phyloP scores from a whole-genome alignment of 2,113 vertebrate genomes.

The Indicator maculatus region DNA sequence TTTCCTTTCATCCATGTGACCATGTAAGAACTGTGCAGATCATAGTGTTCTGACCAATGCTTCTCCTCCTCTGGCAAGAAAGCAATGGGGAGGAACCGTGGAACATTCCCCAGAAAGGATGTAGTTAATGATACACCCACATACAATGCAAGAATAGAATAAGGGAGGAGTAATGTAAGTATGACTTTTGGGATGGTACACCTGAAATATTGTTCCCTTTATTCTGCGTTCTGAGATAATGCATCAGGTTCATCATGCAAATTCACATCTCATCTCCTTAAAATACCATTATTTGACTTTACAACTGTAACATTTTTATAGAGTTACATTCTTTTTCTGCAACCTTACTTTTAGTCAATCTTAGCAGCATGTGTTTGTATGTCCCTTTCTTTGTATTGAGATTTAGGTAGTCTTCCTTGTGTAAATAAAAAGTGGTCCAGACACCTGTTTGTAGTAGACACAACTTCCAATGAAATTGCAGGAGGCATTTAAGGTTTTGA shows the following conservation, averaged over 20 bases:
- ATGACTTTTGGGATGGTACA: constrained; percentile 37
- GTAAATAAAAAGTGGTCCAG: background rate
- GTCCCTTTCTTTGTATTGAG: background rate
- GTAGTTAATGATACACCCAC: constrained; percentile 59
- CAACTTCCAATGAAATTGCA: background rate
- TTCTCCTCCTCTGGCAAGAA: constrained; percentile 63
- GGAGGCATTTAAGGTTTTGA: background rate
- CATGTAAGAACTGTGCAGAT: constrained; percentile 60
- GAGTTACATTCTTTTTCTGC: background rate
- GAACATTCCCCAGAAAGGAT: constrained; percentile 50
- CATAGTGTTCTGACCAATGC: constrained; percentile 54
- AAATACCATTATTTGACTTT: background rate
- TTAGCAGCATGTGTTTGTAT: background rate
- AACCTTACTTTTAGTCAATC: background rate
- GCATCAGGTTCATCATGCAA: background rate
- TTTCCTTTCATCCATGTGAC: constrained; percentile 51
- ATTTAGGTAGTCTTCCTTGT: background rate
- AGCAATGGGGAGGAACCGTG: constrained; percentile 51
- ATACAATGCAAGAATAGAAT: constrained; percentile 57
- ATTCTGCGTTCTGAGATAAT: background rate
- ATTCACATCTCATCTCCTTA: background rate
- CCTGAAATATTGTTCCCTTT: constrained; percentile 9
- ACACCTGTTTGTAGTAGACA: background rate
- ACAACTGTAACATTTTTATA: background rate
- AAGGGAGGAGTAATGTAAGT: constrained; percentile 63